These are phyloP conservation scores for Oscheius sp. DNA, from an alignment of 2,888 invertebrate species.

Conservation along the genomic window DNA sequence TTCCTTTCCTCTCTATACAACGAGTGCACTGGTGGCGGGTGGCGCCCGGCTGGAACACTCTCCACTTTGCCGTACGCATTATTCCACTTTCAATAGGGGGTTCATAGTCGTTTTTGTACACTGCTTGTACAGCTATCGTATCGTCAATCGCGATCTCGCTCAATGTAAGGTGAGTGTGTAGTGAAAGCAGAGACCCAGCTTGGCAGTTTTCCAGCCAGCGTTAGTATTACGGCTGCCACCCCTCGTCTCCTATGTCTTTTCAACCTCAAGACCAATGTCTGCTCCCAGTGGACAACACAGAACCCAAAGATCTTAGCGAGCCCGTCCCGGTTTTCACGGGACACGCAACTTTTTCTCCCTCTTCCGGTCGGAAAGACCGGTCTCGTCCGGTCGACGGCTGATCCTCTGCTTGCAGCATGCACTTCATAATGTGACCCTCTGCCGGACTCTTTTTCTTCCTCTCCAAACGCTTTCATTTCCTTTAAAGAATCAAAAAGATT, in stretches of 20 bases:
- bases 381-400: slow-evolving; percentile 35
- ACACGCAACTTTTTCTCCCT: slow-evolving; percentile 29
- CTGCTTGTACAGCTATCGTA: neutral
- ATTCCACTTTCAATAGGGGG: no score
- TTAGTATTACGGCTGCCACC: slow-evolving; percentile 11
- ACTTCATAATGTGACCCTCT: slow-evolving; percentile 31
- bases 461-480: neutral
- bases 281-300: neutral
- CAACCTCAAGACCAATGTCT: neutral
- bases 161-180: neutral
- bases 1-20: neutral
- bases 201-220: slow-evolving; percentile 9
- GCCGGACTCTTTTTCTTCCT: slow-evolving; percentile 11
- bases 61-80: neutral
- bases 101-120: neutral
- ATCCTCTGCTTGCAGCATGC: slow-evolving; percentile 35
- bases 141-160: neutral
- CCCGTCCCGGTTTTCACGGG: slow-evolving; percentile 32
- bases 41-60: neutral
- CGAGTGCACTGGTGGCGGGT: no score
- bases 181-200: slow-evolving; percentile 22
- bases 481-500: neutral
- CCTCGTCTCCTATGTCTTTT: neutral
- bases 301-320: neutral
- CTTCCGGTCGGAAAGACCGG: slow-evolving; percentile 34